Evolutionary conservation across 2,113 vertebrate genomes (phyloP).

Genomic region (Bos indicus): DNA sequence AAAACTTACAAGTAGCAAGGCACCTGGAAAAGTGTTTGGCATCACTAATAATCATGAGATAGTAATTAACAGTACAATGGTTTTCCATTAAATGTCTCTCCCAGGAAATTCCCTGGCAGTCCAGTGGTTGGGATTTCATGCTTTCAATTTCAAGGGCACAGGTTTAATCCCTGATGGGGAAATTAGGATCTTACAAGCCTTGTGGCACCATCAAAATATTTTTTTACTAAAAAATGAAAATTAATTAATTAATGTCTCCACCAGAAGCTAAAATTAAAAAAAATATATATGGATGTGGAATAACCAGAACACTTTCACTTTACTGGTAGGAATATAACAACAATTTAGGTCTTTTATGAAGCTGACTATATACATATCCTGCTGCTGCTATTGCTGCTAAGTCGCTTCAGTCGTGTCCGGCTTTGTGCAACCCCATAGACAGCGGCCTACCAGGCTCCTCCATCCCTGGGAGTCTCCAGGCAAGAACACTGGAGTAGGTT

Average conservation of each 20-base stretch:
- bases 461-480: too few species aligned
- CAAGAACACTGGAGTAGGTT: too few species aligned
- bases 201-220: not conserved
- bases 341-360: not conserved
- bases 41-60: not conserved
- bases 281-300: not conserved
- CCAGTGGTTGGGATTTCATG: not conserved
- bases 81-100: not conserved
- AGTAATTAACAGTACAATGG: not conserved
- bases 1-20: not conserved
- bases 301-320: not conserved
- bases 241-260: not conserved
- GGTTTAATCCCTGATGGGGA: not conserved
- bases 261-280: not conserved
- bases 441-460: too few species aligned
- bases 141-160: not conserved
- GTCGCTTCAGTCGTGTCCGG: too few species aligned
- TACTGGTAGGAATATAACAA: not conserved
- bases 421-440: too few species aligned
- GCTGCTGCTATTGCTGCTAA: too few species aligned
- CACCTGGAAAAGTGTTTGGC: not conserved
- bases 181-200: not conserved
- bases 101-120: not conserved
- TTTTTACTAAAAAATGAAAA: not conserved
- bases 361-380: not conserved